Evolutionary conservation across 1,140 invertebrate genomes (phyloP), one percentile per base, ranked within the genome.

Genomic region (Aleiodes sp.): DNA sequence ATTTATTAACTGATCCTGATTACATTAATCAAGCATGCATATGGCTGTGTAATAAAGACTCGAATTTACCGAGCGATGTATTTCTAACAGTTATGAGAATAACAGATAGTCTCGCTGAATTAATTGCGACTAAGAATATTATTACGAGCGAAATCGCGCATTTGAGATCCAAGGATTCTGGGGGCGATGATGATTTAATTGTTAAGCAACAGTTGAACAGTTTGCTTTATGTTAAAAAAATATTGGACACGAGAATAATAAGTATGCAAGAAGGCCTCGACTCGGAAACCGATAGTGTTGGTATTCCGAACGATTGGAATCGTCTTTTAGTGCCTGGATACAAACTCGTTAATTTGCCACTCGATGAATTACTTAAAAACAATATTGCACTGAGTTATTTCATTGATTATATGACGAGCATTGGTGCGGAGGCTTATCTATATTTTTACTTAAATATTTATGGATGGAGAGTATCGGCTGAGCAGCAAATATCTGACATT

Each of bases 21-120:
- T 97, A 96, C 83, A 93, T 98, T 73, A 98, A 98, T 88, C 93
- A 96, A 86, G 90, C 91, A 62, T 93, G 97, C 80, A 91, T 97
- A 78, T 95, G 94, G 93, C 89, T 95, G 88, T 95, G 93, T 83
- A 88, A 89, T 75, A 90, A 92, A 73, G 93, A 96, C 65, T 87
- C 88, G 75, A 87, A 87, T 65, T 87, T 96, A 73, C 92, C 92
- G 10, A 94, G 91, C 72, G 95, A 97, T 73, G 89, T 92, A 64
- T 96, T 97, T 84, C 84, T 97, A 71, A 90, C 91, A 73, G 91
- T 94, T 43, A 89, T 97, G 74, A 89, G 93, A 76, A 89, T 91
- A 67, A 93, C 93, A 12, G 91, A 93, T 75, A 92, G 90, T 77
- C 87, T 92, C 57, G 93, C 94, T 63, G 95, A 97, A 85, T 83